These are phyloP conservation scores for Arctia plantaginis DNA, from an alignment of 2,888 invertebrate genomes.

Conservation along the genomic window DNA sequence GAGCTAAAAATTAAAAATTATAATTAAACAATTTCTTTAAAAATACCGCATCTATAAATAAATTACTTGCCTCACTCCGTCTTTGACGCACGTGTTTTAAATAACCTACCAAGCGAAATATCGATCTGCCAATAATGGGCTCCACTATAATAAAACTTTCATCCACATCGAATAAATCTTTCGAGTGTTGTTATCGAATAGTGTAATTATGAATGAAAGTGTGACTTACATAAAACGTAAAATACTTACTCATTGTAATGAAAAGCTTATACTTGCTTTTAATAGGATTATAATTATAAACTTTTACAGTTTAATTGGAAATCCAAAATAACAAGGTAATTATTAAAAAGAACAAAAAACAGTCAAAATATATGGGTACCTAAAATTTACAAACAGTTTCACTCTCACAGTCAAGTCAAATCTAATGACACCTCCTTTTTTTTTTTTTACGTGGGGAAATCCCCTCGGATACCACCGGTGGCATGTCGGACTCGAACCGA, in stretches of 20 bases:
- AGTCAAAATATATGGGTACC: too few relatives aligned
- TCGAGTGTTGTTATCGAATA: constrained; percentile 37
- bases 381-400: too few relatives aligned
- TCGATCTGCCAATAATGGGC: constrained; percentile 39
- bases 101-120: constrained; percentile 36
- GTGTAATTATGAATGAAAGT: constrained; percentile 38
- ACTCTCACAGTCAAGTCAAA: too few relatives aligned
- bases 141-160: constrained; percentile 53
- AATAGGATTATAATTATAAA: too few relatives aligned
- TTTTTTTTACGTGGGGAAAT: too few relatives aligned
- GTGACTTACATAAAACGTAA: constrained; percentile 11
- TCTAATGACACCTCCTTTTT: too few relatives aligned
- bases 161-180: constrained; percentile 37
- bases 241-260: background rate
- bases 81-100: background rate
- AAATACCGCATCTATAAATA: constrained; percentile 34
- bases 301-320: too few relatives aligned
- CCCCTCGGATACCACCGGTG: too few relatives aligned
- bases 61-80: background rate
- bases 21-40: background rate
- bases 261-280: background rate
- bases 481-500: too few relatives aligned
- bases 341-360: too few relatives aligned
- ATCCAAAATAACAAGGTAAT: too few relatives aligned
- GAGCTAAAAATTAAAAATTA: background rate